Evolutionary conservation across 1,140 invertebrate species (phyloP).

Genomic region (Bombus superbus): DNA sequence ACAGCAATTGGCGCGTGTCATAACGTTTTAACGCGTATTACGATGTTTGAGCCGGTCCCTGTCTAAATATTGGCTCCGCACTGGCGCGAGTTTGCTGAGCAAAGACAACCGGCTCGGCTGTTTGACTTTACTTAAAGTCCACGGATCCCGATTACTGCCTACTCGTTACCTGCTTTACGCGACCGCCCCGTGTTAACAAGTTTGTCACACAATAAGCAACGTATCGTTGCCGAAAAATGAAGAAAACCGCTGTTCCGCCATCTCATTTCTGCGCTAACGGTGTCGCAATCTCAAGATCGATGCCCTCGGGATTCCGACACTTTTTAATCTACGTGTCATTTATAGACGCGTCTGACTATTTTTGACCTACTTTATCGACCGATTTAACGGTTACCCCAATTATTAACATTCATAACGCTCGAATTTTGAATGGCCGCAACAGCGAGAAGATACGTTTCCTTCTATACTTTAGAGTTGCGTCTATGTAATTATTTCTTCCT

Average conservation of each 20-base stretch:
- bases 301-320: not conserved
- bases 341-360: no score
- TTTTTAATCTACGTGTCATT: no score
- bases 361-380: no score
- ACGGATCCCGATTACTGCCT: slow-evolving; percentile 74
- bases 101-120: slow-evolving; percentile 69
- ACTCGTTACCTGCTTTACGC: slow-evolving; percentile 60
- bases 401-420: no score
- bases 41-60: slow-evolving; percentile 66
- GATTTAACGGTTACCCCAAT: no score
- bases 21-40: slow-evolving; percentile 70
- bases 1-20: slow-evolving; percentile 67
- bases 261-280: not conserved
- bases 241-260: no score
- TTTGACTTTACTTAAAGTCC: slow-evolving; percentile 77
- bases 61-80: slow-evolving; percentile 73
- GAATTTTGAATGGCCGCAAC: no score
- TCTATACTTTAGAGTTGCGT: no score
- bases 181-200: slow-evolving; percentile 57
- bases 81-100: slow-evolving; percentile 70
- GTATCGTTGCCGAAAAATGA: not conserved
- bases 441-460: no score
- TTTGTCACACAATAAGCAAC: slow-evolving; percentile 60
- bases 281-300: no score
- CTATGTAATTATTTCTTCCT: no score